Percentiles rank a stretch among this genome's conserved stretches.
phyloP scores from a whole-genome alignment of 2,888 invertebrate genomes.

The Spisula solida region DNA sequence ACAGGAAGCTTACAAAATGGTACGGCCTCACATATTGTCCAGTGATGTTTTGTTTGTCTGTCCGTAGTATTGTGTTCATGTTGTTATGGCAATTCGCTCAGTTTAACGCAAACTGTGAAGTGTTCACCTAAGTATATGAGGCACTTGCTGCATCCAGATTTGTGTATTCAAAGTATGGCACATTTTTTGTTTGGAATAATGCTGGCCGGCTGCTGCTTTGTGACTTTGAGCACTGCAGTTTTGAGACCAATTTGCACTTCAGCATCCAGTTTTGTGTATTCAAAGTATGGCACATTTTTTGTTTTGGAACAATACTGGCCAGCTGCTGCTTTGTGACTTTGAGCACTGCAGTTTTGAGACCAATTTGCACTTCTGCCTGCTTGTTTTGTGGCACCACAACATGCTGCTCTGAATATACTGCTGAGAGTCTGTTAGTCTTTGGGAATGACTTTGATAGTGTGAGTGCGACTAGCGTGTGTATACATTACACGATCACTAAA shows the following conservation, averaged over 20 bases:
- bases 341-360: background rate
- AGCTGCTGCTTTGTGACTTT: background rate
- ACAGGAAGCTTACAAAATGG: constrained; percentile 69
- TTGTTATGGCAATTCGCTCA: background rate
- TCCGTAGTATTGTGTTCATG: background rate
- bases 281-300: background rate
- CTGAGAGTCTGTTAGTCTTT: background rate
- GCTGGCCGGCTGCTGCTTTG: background rate
- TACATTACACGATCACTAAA: background rate
- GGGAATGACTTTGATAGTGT: background rate
- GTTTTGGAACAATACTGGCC: background rate
- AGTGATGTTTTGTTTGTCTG: constrained; percentile 27
- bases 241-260: background rate
- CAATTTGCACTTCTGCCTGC: background rate
- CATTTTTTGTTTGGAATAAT: background rate
- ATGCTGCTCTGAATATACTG: background rate
- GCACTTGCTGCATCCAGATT: background rate
- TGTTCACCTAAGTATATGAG: background rate
- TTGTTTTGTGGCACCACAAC: background rate
- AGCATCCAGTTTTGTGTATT: background rate
- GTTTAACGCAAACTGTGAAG: background rate
- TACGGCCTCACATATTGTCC: constrained; percentile 50
- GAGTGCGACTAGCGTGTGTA: too few species aligned
- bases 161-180: background rate
- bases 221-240: background rate